These are phyloP conservation scores for Rotaria sp. DNA, from an alignment of 2,888 invertebrate species.

Conservation along the genomic window DNA sequence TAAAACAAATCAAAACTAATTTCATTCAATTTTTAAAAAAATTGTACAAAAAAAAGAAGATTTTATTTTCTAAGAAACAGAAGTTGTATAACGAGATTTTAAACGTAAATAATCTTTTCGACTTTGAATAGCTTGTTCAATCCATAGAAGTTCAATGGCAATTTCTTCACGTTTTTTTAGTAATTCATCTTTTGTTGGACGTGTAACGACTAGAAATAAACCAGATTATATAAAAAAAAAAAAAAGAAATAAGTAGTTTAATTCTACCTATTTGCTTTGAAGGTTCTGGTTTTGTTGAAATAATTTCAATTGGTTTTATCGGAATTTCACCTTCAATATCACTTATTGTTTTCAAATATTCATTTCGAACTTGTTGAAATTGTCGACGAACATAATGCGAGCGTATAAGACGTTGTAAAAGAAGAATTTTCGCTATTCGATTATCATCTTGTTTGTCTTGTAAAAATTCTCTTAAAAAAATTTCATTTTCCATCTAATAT, in stretches of 20 bases:
- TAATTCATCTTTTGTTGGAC: slow-evolving; percentile 29
- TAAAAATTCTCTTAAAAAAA: slow-evolving; percentile 42
- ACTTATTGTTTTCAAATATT: slow-evolving; percentile 31
- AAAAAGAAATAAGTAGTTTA: neutral
- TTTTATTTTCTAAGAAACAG: neutral
- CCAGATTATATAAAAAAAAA: no score
- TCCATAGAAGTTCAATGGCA: slow-evolving; percentile 39
- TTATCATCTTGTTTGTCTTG: slow-evolving; percentile 47
- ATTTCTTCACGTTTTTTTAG: slow-evolving; percentile 32
- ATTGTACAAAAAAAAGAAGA: neutral
- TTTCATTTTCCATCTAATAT: neutral
- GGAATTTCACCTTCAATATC: slow-evolving; percentile 35
- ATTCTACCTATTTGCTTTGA: neutral
- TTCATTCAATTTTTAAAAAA: neutral
- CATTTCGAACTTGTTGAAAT: slow-evolving; percentile 28
- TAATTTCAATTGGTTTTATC: neutral
- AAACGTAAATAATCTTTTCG: slow-evolving; percentile 27
- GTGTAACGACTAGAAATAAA: neutral
- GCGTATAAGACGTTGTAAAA: slow-evolving; percentile 22
- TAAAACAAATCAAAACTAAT: neutral
- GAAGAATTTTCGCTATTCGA: slow-evolving; percentile 44
- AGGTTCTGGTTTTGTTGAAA: neutral
- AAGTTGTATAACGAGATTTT: neutral
- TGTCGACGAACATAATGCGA: slow-evolving; percentile 35
- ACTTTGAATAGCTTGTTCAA: slow-evolving; percentile 40